Conservation (phyloP, 1,140 invertebrate species). For the Trichomalopsis sarcophagae region DNA sequence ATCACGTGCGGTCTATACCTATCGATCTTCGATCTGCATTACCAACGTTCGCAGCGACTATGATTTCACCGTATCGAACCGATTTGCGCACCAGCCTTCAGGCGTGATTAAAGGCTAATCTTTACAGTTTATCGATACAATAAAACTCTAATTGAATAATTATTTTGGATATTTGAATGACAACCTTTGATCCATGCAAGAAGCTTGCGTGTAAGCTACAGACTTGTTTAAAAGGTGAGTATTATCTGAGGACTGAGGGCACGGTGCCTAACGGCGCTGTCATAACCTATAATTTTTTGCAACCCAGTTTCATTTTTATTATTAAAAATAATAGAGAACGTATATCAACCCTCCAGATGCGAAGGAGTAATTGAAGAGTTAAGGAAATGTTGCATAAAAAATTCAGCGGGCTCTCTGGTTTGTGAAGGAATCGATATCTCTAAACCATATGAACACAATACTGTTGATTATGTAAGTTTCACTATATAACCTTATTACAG, state of each 20-base stretch:
- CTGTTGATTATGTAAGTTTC: constrained; percentile 70
- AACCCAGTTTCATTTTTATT: constrained; percentile 50
- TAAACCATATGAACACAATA: constrained; percentile 72
- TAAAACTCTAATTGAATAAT: neutral
- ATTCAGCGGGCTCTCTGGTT: constrained; percentile 77
- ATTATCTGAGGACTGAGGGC: neutral
- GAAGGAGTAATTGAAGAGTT: constrained; percentile 78
- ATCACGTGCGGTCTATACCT: too few relatives aligned
- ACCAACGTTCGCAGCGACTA: too few relatives aligned
- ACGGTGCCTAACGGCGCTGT: neutral
- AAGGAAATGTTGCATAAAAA: constrained; percentile 80
- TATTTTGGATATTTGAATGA: constrained; percentile 56
- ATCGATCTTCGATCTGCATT: too few relatives aligned
- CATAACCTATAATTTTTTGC: constrained; percentile 44
- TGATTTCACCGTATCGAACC: too few relatives aligned
- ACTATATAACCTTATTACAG: neutral
- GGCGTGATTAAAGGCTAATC: too few relatives aligned
- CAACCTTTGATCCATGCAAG: constrained; percentile 82
- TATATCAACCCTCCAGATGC: constrained; percentile 81
- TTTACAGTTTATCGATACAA: neutral
- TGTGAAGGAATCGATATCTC: constrained; percentile 81
- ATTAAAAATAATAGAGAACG: constrained; percentile 76
- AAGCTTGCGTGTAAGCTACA: constrained; percentile 84
- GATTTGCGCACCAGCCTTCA: too few relatives aligned
- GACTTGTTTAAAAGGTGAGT: constrained; percentile 82